A percentile compares a stretch with the other conserved stretches of the same genome.
Evolutionary conservation across 2,888 invertebrate genomes (phyloP).

Genomic region (Ormyrus nitidulus): DNA sequence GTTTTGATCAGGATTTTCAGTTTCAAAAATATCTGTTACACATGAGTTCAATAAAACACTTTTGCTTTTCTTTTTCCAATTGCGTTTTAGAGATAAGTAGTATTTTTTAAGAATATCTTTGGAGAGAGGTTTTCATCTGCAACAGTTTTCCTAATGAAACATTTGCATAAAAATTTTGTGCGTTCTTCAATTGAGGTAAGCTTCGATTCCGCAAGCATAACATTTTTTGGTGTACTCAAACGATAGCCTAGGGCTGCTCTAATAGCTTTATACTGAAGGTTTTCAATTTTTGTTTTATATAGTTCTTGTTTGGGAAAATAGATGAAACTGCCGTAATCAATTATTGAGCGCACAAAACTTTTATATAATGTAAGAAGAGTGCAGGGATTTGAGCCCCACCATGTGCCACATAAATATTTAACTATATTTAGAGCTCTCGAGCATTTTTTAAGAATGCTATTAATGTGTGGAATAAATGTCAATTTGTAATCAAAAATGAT

Average conservation of each 20-base stretch:
- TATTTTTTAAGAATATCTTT: background rate
- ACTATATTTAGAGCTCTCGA: background rate
- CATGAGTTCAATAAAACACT: background rate
- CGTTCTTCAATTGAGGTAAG: background rate
- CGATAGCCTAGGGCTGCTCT: background rate
- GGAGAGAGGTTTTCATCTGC: background rate
- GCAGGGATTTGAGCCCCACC: background rate
- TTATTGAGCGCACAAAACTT: background rate
- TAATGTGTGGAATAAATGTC: background rate
- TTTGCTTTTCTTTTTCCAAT: background rate
- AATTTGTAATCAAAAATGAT: background rate
- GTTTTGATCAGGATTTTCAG: background rate
- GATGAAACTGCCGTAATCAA: background rate
- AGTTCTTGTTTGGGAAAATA: background rate
- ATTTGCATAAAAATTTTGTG: background rate
- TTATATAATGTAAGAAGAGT: background rate
- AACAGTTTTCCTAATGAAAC: background rate
- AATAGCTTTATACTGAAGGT: background rate
- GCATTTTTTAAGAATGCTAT: background rate
- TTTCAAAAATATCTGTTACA: background rate
- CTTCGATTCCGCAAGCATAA: background rate
- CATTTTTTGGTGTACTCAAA: too few species aligned
- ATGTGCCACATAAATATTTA: background rate
- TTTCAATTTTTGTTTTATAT: background rate
- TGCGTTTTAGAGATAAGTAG: background rate